Evolutionary conservation across 2,113 vertebrate species (phyloP), one percentile per base, ranked within the genome.

Genomic region (Platysteira castanea): DNA sequence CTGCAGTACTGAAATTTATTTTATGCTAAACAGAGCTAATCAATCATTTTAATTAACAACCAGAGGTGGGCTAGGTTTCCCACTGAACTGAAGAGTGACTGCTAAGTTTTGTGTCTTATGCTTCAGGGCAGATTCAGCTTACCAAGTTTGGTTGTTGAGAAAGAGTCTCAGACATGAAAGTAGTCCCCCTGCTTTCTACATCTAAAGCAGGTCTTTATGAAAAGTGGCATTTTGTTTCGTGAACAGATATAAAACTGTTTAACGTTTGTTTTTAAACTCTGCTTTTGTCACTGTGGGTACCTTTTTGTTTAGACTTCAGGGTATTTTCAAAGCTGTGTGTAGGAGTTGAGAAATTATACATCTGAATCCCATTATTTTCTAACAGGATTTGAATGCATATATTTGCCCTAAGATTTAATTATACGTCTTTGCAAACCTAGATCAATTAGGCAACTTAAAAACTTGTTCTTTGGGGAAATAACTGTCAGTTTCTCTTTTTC

Each of bases 41-140:
- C 74, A 95, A 80, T 95, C 91, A 96, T 77, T 78, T 74, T 93
- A 95, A 96, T 93, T 96, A 91, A 75, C 47, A 94, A 67, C 30
- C 53, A 93, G 50, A 81, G 50, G 84, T 84, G 90, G 90, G 56
- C 50, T 65, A 97, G 46, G n/a, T 87, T 57, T 95, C 77, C 76
- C 52, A 56, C 74, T 78, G 57, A 91, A 89, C n/a, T 84, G 33
- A 82, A 85, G 61, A 77, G 30, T 49, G 64, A 52, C 47, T 89
- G 53, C 24, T 53, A 88, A 89, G 22, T 37, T 84, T 92, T 46
- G 7, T 91, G 69, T 70, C 42, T 76, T 82, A 49, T 92, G 53
- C 59, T 94, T 82, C 54, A 93, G 35, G 67, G 41, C 9, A 79
- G 37, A 91, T 87, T 70, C 49, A 39, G 10, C 19, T 82, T 91